phyloP scores from a whole-genome alignment of 2,113 vertebrate genomes.

The Syngnathoides biaculeatus region DNA sequence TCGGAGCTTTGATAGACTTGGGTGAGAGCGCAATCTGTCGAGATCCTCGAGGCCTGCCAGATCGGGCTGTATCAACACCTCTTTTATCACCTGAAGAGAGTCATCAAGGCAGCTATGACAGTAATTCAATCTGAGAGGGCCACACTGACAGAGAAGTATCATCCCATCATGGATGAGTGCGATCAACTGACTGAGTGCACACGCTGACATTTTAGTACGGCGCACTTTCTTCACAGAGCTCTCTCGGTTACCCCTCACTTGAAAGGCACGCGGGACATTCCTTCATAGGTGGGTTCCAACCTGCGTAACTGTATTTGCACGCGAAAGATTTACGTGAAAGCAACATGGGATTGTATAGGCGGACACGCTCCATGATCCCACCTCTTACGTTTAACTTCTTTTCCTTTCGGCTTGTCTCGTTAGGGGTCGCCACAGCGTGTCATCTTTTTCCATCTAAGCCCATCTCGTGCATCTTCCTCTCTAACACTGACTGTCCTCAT shows the following conservation, averaged over 20 bases:
- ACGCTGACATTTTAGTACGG: conserved; percentile 18
- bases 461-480: too few species aligned
- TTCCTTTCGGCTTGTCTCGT: too few species aligned
- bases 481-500: too few species aligned
- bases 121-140: conserved; percentile 67
- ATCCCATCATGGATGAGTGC: conserved; percentile 35
- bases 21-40: conserved; percentile 61
- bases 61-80: conserved; percentile 71
- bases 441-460: too few species aligned
- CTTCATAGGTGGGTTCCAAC: conserved; percentile 50
- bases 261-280: conserved; percentile 52
- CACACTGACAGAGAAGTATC: conserved; percentile 62
- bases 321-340: conserved; percentile 34
- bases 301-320: conserved; percentile 48
- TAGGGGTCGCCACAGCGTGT: too few species aligned
- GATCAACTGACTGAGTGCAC: conserved; percentile 31
- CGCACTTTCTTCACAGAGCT: conserved; percentile 25
- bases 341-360: conserved; percentile 29
- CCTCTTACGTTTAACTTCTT: conserved; percentile 41
- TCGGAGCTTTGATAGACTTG: conserved; percentile 47
- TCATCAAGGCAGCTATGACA: conserved; percentile 70
- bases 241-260: conserved; percentile 32
- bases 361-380: conserved; percentile 27
- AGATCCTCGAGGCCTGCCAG: conserved; percentile 54
- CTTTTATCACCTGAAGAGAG: conserved; percentile 69